These are phyloP conservation scores for Poeciliopsis turrubarensis DNA, from an alignment of 2,113 vertebrate species.

Conservation along the genomic window DNA sequence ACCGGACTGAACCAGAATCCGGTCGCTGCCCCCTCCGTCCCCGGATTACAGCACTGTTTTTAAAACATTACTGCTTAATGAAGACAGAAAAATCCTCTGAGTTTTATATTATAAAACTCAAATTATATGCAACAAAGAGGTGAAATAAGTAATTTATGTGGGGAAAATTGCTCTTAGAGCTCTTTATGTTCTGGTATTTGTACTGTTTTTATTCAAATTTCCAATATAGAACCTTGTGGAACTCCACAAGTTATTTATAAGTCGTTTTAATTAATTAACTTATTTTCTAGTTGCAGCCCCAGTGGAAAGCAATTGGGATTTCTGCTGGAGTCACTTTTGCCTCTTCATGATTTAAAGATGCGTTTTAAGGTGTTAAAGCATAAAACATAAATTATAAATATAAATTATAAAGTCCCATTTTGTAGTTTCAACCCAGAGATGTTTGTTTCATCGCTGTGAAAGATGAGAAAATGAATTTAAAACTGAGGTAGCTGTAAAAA, in stretches of 20 bases:
- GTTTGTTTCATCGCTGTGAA: not conserved
- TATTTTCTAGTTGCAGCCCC: too few relatives aligned
- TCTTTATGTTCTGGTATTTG: too few relatives aligned
- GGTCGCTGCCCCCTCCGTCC: constrained; percentile 55
- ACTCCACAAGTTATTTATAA: too few relatives aligned
- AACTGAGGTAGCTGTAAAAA: not conserved
- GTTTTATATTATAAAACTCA: too few relatives aligned
- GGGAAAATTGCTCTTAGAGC: too few relatives aligned
- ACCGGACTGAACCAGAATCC: constrained; percentile 54
- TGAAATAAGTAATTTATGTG: too few relatives aligned
- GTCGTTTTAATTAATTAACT: too few relatives aligned
- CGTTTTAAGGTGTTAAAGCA: constrained; percentile 2
- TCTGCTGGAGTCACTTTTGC: constrained; percentile 3
- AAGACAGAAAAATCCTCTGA: not conserved
- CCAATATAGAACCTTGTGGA: too few relatives aligned
- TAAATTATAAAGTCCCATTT: constrained; percentile 1
- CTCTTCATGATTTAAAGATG: constrained; percentile 5
- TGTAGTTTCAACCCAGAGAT: constrained; percentile 20
- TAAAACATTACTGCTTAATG: not conserved
- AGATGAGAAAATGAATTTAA: not conserved
- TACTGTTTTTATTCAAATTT: too few relatives aligned
- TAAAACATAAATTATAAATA: constrained; percentile 16
- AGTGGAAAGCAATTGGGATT: not conserved
- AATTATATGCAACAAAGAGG: too few relatives aligned
- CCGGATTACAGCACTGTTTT: constrained; percentile 41